phyloP scores from a whole-genome alignment of 2,888 invertebrate genomes.

The Chrysolina haemoptera region DNA sequence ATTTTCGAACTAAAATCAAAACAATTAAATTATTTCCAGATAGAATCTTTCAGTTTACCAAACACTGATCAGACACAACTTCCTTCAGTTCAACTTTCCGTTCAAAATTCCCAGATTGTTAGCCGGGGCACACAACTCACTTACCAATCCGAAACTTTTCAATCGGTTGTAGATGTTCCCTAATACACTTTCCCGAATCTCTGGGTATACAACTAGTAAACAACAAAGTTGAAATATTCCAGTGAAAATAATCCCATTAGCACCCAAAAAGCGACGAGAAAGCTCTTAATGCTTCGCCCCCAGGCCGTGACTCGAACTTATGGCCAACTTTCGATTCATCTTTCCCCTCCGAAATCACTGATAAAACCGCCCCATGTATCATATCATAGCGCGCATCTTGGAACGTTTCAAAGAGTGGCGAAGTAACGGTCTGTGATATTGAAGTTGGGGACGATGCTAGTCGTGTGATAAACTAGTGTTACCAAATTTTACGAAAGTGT shows the following conservation, averaged over 20 bases:
- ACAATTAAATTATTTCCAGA: too few relatives aligned
- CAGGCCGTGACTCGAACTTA: conserved; percentile 13
- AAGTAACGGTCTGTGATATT: conserved; percentile 2
- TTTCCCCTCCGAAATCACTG: conserved; percentile 6
- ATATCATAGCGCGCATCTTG: neutral
- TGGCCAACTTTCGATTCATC: conserved; percentile 17
- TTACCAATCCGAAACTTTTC: neutral
- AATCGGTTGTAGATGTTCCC: neutral
- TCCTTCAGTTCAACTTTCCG: too few relatives aligned
- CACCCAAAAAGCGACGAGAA: conserved; percentile 12
- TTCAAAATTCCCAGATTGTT: too few relatives aligned
- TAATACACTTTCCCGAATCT: neutral
- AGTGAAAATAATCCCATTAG: conserved; percentile 10
- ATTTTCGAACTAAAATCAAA: too few relatives aligned
- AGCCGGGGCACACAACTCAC: too few relatives aligned
- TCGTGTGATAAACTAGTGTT: neutral
- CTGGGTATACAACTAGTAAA: neutral
- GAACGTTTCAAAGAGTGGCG: neutral
- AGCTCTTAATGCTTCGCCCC: conserved; percentile 10
- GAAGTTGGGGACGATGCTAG: neutral
- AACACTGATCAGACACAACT: too few relatives aligned
- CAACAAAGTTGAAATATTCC: conserved; percentile 17
- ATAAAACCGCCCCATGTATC: conserved; percentile 9
- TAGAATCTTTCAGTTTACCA: too few relatives aligned
- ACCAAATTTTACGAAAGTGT: neutral